Percentiles rank a stretch among this genome's conserved stretches.
Evolutionary conservation across 2,888 invertebrate genomes (phyloP).

Genomic region (Lasius platythorax): DNA sequence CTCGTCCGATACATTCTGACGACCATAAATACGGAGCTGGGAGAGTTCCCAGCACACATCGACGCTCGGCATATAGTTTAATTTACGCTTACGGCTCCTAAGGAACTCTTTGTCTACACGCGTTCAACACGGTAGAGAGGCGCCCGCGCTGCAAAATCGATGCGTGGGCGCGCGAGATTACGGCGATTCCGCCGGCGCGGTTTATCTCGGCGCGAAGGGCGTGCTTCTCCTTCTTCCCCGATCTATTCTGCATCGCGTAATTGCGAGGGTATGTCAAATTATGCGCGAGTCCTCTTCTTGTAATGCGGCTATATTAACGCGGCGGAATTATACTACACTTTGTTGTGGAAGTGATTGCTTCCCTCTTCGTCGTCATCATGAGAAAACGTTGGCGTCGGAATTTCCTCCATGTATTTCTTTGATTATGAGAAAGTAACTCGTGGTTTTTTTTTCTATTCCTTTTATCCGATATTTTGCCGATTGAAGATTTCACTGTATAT

Average conservation of each 20-base stretch:
- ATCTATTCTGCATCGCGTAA: constrained; percentile 44
- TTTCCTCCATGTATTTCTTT: not conserved
- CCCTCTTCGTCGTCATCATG: not conserved
- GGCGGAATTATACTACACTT: constrained; percentile 11
- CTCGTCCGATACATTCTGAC: constrained; percentile 23
- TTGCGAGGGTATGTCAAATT: constrained; percentile 52
- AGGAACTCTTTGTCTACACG: constrained; percentile 43
- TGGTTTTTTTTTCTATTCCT: not conserved
- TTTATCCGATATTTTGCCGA: not conserved
- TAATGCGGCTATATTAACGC: constrained; percentile 24
- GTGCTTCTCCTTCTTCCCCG: not conserved
- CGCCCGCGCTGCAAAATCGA: constrained; percentile 29
- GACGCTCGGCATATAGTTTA: constrained; percentile 41
- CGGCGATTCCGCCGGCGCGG: constrained; percentile 31
- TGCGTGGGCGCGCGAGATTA: constrained; percentile 47
- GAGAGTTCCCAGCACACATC: constrained; percentile 17
- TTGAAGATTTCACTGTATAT: not conserved
- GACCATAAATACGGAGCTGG: constrained; percentile 24
- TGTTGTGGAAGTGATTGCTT: constrained; percentile 19
- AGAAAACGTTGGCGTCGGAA: not conserved
- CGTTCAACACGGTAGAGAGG: constrained; percentile 48
- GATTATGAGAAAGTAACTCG: not conserved
- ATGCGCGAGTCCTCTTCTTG: constrained; percentile 30
- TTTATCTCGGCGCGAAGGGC: constrained; percentile 29
- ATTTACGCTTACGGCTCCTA: constrained; percentile 40